Evolutionary conservation across 1,140 invertebrate species (phyloP).

Genomic region (Ips nitidus): DNA sequence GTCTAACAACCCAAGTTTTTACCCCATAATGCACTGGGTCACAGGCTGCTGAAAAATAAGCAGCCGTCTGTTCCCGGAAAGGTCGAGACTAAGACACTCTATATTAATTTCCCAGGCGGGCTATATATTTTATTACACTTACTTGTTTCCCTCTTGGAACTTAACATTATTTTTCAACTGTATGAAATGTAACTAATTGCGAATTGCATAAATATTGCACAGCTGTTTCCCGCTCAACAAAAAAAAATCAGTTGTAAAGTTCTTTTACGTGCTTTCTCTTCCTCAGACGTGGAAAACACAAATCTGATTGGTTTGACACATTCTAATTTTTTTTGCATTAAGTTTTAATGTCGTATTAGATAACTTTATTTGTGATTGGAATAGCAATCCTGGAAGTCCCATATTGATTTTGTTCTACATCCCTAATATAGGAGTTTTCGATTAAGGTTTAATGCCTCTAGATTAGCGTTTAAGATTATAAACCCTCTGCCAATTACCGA

Average conservation of each 20-base stretch:
- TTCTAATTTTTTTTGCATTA: no score
- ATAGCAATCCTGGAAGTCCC: conserved; percentile 25
- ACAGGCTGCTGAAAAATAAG: conserved; percentile 37
- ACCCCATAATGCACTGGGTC: conserved; percentile 38
- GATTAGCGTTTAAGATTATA: conserved; percentile 36
- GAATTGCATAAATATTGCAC: conserved; percentile 33
- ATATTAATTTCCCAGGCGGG: conserved; percentile 39
- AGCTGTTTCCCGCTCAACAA: conserved; percentile 17
- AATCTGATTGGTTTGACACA: no score
- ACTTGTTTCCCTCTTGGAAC: conserved; percentile 35
- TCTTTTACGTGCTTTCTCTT: no score
- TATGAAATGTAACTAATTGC: conserved; percentile 37
- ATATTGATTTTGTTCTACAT: conserved; percentile 34
- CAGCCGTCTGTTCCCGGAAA: conserved; percentile 35
- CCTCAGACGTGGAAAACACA: no score
- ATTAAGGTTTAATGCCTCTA: conserved; percentile 37
- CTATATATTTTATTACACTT: conserved; percentile 38
- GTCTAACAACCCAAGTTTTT: conserved; percentile 35
- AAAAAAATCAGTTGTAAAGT: background rate
- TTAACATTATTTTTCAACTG: conserved; percentile 36
- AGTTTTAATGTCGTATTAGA: no score
- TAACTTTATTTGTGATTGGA: background rate
- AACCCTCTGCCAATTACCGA: conserved; percentile 35
- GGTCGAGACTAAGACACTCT: conserved; percentile 38
- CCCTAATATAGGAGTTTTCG: conserved; percentile 35